A percentile compares a stretch with the other conserved stretches of the same genome.
Conservation (phyloP, 2,888 invertebrate genomes). For the Mycalesis mineus region DNA sequence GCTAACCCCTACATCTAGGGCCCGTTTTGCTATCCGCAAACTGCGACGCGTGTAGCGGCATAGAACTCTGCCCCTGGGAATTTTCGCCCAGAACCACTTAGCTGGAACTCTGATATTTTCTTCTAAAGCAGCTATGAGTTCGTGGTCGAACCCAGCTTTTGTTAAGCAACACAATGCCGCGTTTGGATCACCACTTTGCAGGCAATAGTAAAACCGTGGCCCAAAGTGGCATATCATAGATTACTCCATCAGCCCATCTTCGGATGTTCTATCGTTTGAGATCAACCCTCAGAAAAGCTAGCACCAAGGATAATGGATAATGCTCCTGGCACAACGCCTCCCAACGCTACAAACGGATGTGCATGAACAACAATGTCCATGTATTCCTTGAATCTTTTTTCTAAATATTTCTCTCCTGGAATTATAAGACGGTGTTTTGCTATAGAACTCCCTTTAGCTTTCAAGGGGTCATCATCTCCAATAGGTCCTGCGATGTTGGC, state of each 20-base stretch:
- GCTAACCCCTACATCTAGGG: no score
- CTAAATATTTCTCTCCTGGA: slow-evolving; percentile 91
- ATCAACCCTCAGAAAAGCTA: slow-evolving; percentile 88
- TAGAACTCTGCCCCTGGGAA: no score
- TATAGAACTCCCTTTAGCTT: slow-evolving; percentile 81
- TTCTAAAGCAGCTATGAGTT: slow-evolving; percentile 86
- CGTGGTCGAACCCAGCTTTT: slow-evolving; percentile 85
- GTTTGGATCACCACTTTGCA: slow-evolving; percentile 91
- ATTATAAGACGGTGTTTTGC: slow-evolving; percentile 85
- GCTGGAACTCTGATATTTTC: no score
- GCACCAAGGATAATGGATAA: slow-evolving; percentile 89
- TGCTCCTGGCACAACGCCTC: slow-evolving; percentile 94
- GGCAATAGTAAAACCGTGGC: slow-evolving; percentile 95
- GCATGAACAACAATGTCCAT: slow-evolving; percentile 89
- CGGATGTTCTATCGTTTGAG: slow-evolving; percentile 79
- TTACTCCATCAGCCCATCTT: slow-evolving; percentile 86
- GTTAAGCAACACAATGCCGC: slow-evolving; percentile 90
- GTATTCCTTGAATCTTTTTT: slow-evolving; percentile 89
- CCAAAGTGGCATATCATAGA: slow-evolving; percentile 93
- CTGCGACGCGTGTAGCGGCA: no score
- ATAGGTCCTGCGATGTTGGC: slow-evolving; percentile 86
- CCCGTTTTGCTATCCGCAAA: no score
- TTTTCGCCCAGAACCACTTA: no score
- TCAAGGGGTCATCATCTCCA: slow-evolving; percentile 84
- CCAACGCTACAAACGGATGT: slow-evolving; percentile 87